Evolutionary conservation across 2,888 invertebrate genomes (phyloP), one percentile per base, ranked within the genome.

Genomic region (Plagodis dolabraria): DNA sequence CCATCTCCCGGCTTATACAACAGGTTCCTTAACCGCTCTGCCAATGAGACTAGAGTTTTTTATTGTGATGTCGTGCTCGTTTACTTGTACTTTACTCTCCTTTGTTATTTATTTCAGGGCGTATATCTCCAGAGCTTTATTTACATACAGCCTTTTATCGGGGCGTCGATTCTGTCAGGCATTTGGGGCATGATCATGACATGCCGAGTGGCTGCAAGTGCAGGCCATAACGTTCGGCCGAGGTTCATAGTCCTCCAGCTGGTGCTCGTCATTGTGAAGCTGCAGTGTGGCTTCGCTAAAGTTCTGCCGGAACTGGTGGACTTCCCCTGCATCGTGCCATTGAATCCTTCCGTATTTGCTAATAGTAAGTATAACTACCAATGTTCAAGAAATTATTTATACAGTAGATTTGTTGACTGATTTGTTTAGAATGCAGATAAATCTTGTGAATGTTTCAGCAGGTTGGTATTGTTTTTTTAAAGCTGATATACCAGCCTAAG

Each of bases 161-260:
- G 94, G 5, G 82, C 90, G 2, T 96, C 96, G 6, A 95, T 96
- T 61, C 83, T 96, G 7, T 85, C 94, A 34, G 96, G 95, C 10
- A 90, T 96, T 47, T 96, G 96, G 94, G 95, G 95, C 0, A 92
- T 96, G 75, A 93, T 94, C 42, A 95, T 96, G 94, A 91, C 94
- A 5, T 93, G 95, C 33, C 92, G 93, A 0, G 83, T 82, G 0
- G 83, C 82, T 0, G 82, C 80, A 60, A 59, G 75, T 0, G 93
- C 84, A 57, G 96, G 77, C 71, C 87, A 75, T 77, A 89, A 58
- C 73, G 86, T 94, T 10, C 81, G 86, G 34, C 85, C 85, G 0
- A 93, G 94, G 72, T 94, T 94, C 72, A 61, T 94, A 47, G 95
- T 94, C 0, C 84, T 95, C 11, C 96, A 96, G 77, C 72, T 96